Evolutionary conservation across 2,113 vertebrate species (phyloP).

Genomic region (Paraplagusia blochii): DNA sequence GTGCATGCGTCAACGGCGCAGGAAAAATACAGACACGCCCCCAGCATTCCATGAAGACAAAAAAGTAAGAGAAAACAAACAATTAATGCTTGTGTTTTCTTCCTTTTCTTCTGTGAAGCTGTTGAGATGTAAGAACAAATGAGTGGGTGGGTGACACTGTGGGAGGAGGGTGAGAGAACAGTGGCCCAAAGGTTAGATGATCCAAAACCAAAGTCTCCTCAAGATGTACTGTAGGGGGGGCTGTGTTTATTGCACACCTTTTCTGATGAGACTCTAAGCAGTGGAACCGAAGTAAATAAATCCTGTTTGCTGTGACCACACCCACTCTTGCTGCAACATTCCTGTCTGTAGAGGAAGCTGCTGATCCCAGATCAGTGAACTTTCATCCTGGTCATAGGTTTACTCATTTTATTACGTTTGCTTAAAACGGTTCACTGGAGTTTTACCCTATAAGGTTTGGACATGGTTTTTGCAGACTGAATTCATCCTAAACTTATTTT

Average conservation of each 20-base stretch:
- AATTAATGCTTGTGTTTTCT: neutral
- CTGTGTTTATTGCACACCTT: neutral
- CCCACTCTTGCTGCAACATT: conserved; percentile 39
- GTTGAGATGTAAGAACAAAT: conserved; percentile 7
- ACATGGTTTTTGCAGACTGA: too few relatives aligned
- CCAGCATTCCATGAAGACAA: conserved; percentile 39
- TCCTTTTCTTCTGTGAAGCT: neutral
- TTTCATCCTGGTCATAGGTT: conserved; percentile 11
- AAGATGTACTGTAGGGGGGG: neutral
- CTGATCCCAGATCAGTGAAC: conserved; percentile 9
- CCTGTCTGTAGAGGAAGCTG: conserved; percentile 34
- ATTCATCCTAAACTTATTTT: too few relatives aligned
- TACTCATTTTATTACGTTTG: too few relatives aligned
- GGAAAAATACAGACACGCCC: conserved; percentile 72
- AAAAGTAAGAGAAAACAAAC: neutral
- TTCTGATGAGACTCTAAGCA: conserved; percentile 3
- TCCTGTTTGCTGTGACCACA: conserved; percentile 50
- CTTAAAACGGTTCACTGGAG: too few relatives aligned
- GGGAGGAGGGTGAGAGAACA: conserved; percentile 29
- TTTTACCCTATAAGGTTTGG: too few relatives aligned
- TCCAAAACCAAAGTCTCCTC: conserved; percentile 16
- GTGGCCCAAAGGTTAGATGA: conserved; percentile 4
- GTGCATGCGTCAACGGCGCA: conserved; percentile 26
- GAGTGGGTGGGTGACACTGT: conserved; percentile 5
- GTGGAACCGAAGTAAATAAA: conserved; percentile 20